Evolutionary conservation across 2,888 invertebrate genomes (phyloP).

Genomic region (Rhagium mordax): DNA sequence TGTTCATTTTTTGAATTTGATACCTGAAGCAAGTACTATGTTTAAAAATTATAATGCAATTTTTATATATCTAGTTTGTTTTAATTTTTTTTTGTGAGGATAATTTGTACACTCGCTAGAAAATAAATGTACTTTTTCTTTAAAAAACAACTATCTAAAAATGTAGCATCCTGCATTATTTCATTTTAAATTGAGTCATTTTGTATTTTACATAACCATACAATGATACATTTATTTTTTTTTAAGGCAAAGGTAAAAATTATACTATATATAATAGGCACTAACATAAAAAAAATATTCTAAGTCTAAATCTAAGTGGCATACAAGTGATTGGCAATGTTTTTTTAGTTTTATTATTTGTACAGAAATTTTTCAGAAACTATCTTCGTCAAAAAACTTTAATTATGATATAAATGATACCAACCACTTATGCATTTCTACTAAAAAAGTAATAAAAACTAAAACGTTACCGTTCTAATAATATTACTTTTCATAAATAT

Average conservation of each 20-base stretch:
- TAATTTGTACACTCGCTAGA: constrained; percentile 45
- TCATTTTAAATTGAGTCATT: constrained; percentile 31
- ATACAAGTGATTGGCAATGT: constrained; percentile 24
- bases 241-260: constrained; percentile 62
- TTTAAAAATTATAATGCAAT: constrained; percentile 37
- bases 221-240: constrained; percentile 33
- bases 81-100: constrained; percentile 35
- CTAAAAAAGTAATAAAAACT: constrained; percentile 25
- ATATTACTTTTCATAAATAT: constrained; percentile 33
- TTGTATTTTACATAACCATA: constrained; percentile 34
- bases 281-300: constrained; percentile 58
- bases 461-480: constrained; percentile 12
- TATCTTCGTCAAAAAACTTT: constrained; percentile 5
- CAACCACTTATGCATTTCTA: constrained; percentile 32
- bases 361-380: constrained; percentile 4
- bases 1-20: constrained; percentile 43
- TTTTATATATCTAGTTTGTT: constrained; percentile 28
- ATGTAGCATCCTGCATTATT: constrained; percentile 39
- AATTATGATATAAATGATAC: constrained; percentile 7
- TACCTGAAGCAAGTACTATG: constrained; percentile 47
- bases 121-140: constrained; percentile 37
- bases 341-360: background rate
- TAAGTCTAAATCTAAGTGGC: constrained; percentile 25
- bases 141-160: constrained; percentile 35
- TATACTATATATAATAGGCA: constrained; percentile 59